phyloP scores from a whole-genome alignment of 2,113 vertebrate genomes.

The Diadophis punctatus region DNA sequence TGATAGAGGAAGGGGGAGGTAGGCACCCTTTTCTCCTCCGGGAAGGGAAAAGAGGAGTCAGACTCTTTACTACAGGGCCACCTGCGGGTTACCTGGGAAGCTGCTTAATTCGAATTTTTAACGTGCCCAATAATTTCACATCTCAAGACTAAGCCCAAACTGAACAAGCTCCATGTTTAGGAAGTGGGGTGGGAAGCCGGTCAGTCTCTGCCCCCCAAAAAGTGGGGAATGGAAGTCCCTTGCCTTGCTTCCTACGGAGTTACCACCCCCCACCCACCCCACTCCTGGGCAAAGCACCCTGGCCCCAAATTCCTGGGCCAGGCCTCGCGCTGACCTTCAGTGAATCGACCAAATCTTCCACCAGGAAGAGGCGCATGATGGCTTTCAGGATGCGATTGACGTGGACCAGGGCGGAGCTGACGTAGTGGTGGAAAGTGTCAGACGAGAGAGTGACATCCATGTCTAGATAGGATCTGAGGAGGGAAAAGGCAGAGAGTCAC shows the following conservation, averaged over 20 bases:
- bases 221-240: not conserved
- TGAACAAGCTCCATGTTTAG: not conserved
- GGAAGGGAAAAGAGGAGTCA: not conserved
- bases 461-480: conserved; percentile 71
- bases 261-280: not conserved
- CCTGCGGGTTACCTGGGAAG: not conserved
- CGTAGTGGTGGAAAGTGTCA: conserved; percentile 83
- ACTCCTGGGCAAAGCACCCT: not conserved
- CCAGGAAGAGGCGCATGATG: conserved; percentile 84
- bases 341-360: conserved; percentile 89
- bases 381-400: conserved; percentile 81
- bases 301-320: too few species aligned
- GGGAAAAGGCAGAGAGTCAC: not conserved
- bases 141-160: not conserved
- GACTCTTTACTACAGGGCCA: too few species aligned
- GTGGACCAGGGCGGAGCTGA: conserved; percentile 77
- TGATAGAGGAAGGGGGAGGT: not conserved
- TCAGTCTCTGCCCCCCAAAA: not conserved
- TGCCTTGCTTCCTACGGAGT: not conserved
- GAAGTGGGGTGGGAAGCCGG: not conserved
- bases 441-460: conserved; percentile 83
- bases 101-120: not conserved
- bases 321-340: conserved; percentile 74
- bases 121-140: not conserved
- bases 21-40: not conserved